A percentile compares a stretch with the other conserved stretches of the same genome.
phyloP scores from a whole-genome alignment of 2,797 vertebrate species.

The Danio tinwini region DNA sequence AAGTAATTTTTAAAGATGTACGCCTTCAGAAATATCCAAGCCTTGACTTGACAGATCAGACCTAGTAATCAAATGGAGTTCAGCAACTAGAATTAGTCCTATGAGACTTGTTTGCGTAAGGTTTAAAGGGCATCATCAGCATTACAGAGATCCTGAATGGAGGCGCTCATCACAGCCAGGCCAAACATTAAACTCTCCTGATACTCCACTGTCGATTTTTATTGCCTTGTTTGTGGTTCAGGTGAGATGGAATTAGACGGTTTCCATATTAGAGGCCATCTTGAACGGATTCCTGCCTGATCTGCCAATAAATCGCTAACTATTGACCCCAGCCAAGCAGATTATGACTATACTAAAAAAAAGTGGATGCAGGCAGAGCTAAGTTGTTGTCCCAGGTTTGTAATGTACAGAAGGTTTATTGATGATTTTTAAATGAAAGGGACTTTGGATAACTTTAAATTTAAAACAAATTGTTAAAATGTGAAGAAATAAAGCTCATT shows the following conservation, averaged over 20 bases:
- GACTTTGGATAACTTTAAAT: neutral
- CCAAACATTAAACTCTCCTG: constrained; percentile 30
- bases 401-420: neutral
- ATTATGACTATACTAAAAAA: neutral
- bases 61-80: neutral
- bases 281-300: constrained; percentile 16
- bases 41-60: neutral
- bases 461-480: neutral
- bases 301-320: constrained; percentile 15
- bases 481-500: too few species aligned
- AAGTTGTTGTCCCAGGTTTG: neutral
- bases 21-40: neutral
- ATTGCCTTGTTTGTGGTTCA: constrained; percentile 47
- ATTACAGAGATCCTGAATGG: constrained; percentile 1
- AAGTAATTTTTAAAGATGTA: too few species aligned
- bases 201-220: constrained; percentile 45
- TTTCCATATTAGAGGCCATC: neutral
- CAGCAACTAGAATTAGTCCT: neutral
- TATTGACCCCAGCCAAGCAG: constrained; percentile 7
- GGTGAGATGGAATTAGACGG: constrained; percentile 19
- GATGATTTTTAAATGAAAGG: neutral
- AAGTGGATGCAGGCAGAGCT: neutral
- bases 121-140: neutral
- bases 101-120: neutral
- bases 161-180: neutral